Evolutionary conservation across 2,797 vertebrate species (phyloP), one percentile per base, ranked within the genome.

Genomic region (Adelosebastes latens): DNA sequence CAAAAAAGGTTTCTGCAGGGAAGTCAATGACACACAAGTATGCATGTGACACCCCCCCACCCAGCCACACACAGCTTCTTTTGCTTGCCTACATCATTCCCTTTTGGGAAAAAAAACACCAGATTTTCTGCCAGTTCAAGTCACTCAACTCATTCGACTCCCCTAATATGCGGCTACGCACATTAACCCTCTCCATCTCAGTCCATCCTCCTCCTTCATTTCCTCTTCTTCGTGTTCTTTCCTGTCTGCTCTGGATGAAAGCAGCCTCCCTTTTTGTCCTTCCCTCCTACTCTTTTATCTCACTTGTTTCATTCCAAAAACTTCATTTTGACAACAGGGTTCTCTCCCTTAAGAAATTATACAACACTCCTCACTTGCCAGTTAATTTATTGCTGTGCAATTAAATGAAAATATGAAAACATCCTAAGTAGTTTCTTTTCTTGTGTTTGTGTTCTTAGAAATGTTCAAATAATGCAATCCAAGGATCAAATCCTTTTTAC

Each of bases 311-410:
- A 89, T 87, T 87, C 89, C 82, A 71, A 42, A 71, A 42, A 83
- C 85, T 80, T 78, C 31, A 73, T 75, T 90, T 73, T 76, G 87
- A 92, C 84, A 88, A 91, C 71, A 80, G 52, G 66, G 75, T 60
- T 58, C 69, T 56, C 42, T 56, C 42, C 79, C 85, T 75, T 53
- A 62, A 58, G 75, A 67, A 74, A 68, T 75, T 36, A 77, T 8
- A 63, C 56, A 69, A 61, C 61, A 52, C 49, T 68, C 8, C 8
- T 39, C 6, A 29, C 24, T 49, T 65, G 58, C 29, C 52, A 64
- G 69, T 58, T 52, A 59, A 64, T 70, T 82, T 18, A 75, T 36
- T 5, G 24, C 60, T 16, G 12, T 8, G 31, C 39, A 64, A 67
- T 85, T 75, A 65, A 72, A 79, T 49, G 4, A 73, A 80, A 79